Conservation (phyloP, 2,113 vertebrate species). For the Myotis yumanensis region DNA sequence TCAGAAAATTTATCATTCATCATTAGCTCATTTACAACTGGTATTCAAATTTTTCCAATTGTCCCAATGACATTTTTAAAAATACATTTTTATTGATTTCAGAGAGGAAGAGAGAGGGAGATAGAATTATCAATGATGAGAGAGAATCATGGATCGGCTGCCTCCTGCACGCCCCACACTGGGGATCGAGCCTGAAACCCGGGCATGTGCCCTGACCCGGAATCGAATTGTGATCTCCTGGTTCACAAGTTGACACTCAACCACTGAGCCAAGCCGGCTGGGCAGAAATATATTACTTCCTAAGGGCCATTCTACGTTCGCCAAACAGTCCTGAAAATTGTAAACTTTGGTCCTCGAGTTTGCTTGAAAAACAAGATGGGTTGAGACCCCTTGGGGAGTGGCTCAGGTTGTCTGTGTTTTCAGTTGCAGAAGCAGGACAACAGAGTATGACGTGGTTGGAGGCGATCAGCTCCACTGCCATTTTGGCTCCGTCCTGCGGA, state of each 20-base stretch:
- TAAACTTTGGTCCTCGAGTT: accelerated
- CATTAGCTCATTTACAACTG: not conserved
- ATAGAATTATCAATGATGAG: too few relatives aligned
- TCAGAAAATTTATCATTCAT: not conserved
- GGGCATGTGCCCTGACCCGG: too few relatives aligned
- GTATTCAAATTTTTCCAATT: accelerated
- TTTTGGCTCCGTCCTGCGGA: conserved; percentile 93
- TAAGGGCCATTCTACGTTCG: not conserved
- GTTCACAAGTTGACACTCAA: too few relatives aligned
- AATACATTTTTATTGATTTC: too few relatives aligned
- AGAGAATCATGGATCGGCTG: too few relatives aligned
- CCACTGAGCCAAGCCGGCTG: too few relatives aligned
- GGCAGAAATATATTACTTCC: not conserved
- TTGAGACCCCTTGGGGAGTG: accelerated
- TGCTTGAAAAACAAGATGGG: not conserved
- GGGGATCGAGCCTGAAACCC: too few relatives aligned
- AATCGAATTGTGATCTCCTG: too few relatives aligned
- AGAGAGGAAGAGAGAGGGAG: too few relatives aligned
- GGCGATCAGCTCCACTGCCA: conserved; percentile 91
- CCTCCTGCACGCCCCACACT: too few relatives aligned
- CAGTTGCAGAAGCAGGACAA: conserved; percentile 87
- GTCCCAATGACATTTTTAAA: not conserved
- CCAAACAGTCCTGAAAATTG: too few relatives aligned
- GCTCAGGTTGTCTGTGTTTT: not conserved
- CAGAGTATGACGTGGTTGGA: conserved; percentile 89